Base-by-base conservation (phyloP, 1,140 invertebrate genomes). In the Prorops nasuta region DNA sequence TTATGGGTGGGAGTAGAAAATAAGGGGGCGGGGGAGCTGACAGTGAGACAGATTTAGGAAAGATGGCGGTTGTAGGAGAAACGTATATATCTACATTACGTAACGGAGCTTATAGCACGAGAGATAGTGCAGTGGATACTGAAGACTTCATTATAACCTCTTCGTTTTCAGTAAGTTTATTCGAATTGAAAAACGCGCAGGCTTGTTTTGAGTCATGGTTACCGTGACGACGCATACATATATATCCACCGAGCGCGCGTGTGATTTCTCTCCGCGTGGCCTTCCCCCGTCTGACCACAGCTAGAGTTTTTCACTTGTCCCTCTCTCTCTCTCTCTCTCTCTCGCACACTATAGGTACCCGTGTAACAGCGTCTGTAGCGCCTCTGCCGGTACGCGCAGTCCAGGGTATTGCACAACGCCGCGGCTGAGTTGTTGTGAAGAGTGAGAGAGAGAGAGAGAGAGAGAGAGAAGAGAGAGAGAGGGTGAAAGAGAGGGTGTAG, bases 101-200 rank as follows among this genome's bases (percentile, higher is more conserved):
- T n/a, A n/a, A n/a, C n/a, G n/a, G n/a, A n/a, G n/a, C n/a, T n/a
- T n/a, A n/a, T n/a, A n/a, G n/a, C n/a, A n/a, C n/a, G n/a, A n/a
- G n/a, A n/a, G n/a, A n/a, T n/a, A n/a, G n/a, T n/a, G n/a, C n/a
- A n/a, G n/a, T n/a, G n/a, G n/a, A n/a, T 6, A 28, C 24, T 28
- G 24, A 52, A 46, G 54, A 63, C 54, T 62, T 61, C 58, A 62
- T 62, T 60, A 61, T 61, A 61, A 60, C 58, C 58, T 61, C 60
- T 60, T 63, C 56, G 44, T 45, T 62, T 62, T 51, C 60, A 57
- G 49, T 44, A 54, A 63, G 56, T 61, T 58, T 56, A 53, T 62
- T 58, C 60, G 60, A 58, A 63, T 63, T 61, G 58, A 62, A 61
- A 59, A 55, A 63, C 60, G 60, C 61, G 61, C 58, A 59, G 61